Percentiles rank a stretch among this genome's conserved stretches.
Evolutionary conservation across 2,113 vertebrate genomes (phyloP).

Genomic region (Pseudopodoces humilis): DNA sequence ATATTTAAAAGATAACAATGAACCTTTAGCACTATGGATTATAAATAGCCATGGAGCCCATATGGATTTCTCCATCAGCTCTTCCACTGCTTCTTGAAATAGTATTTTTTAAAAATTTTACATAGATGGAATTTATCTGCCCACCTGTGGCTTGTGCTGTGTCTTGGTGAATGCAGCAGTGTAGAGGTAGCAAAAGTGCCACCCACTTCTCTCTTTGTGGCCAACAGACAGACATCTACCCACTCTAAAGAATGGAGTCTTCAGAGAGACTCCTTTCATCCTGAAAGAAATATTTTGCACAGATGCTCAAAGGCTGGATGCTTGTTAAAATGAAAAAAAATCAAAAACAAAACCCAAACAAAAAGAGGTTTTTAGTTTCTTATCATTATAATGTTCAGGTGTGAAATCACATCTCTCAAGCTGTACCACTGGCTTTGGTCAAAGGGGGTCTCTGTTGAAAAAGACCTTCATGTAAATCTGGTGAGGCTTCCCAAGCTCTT

Average conservation of each 20-base stretch:
- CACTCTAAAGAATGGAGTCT: background rate
- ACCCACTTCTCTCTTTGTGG: background rate
- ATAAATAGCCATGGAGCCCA: background rate
- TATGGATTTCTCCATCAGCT: background rate
- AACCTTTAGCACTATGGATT: background rate
- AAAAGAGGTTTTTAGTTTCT: rapidly evolving
- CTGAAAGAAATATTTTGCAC: background rate
- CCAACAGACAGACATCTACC: background rate
- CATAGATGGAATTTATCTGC: background rate
- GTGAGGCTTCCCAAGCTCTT: background rate
- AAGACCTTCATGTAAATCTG: background rate
- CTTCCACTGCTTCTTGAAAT: background rate
- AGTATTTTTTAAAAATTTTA: rapidly evolving
- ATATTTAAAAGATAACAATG: background rate
- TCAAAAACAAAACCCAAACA: background rate
- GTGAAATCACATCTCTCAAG: background rate
- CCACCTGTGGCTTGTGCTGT: rapidly evolving
- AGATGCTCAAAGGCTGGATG: background rate
- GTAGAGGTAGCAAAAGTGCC: too few species aligned
- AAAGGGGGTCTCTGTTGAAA: background rate
- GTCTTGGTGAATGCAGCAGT: background rate
- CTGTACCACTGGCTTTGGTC: background rate
- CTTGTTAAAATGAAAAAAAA: background rate
- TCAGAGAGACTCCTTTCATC: background rate
- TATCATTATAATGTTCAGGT: rapidly evolving